Evolutionary conservation across 2,797 vertebrate genomes (phyloP).

Genomic region (Austrolebias charrua): DNA sequence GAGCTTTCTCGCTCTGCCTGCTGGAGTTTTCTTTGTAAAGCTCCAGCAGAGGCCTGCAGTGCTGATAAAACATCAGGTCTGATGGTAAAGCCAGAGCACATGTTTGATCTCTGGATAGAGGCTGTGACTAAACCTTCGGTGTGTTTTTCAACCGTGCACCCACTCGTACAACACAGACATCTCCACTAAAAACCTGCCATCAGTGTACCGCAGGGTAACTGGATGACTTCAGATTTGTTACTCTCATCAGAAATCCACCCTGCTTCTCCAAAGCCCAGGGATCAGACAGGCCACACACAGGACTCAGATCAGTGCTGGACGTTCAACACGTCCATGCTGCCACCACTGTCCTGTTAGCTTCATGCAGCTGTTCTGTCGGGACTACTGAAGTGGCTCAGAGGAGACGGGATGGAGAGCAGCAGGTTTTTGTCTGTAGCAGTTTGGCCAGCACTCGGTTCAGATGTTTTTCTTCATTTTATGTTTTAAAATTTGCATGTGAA

Average conservation of each 20-base stretch:
- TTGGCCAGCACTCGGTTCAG: no score
- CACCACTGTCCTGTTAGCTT: slow-evolving; percentile 48
- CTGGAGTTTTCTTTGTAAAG: slow-evolving; percentile 37
- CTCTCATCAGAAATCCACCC: slow-evolving; percentile 60
- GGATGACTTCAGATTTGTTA: slow-evolving; percentile 70
- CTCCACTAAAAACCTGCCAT: slow-evolving; percentile 43
- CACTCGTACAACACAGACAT: slow-evolving; percentile 46
- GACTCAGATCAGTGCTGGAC: slow-evolving; percentile 51
- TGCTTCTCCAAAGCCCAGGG: slow-evolving; percentile 60
- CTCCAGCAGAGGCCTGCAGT: slow-evolving; percentile 37
- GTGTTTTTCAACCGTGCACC: slow-evolving; percentile 46
- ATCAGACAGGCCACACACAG: slow-evolving; percentile 66
- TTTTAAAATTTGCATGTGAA: no score
- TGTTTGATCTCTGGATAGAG: slow-evolving; percentile 65
- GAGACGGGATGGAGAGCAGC: slow-evolving; percentile 41
- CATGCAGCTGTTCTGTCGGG: slow-evolving; percentile 61
- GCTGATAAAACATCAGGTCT: slow-evolving; percentile 62
- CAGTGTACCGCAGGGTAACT: slow-evolving; percentile 44
- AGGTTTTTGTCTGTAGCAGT: slow-evolving; percentile 2
- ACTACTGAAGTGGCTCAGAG: slow-evolving; percentile 50
- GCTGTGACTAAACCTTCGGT: slow-evolving; percentile 57
- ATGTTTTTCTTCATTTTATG: no score
- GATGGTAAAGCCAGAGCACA: slow-evolving; percentile 53
- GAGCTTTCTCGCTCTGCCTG: slow-evolving; percentile 32
- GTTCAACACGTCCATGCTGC: slow-evolving; percentile 49